Evolutionary conservation across 2,888 invertebrate species (phyloP), one percentile per base, ranked within the genome.

Genomic region (Acanthococcus lagerstroemiae): DNA sequence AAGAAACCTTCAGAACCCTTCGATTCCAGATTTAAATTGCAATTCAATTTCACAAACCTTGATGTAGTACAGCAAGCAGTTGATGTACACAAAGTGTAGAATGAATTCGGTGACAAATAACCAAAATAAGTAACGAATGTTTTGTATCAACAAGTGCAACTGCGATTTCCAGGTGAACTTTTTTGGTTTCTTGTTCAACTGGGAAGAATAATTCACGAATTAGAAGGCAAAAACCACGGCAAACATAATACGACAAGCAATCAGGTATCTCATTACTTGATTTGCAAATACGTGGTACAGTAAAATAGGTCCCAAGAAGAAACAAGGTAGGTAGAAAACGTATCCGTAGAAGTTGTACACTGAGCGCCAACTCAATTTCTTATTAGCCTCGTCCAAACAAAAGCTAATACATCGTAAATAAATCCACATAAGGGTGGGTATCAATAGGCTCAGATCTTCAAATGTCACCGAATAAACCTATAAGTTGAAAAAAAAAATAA

Each of bases 251-350:
- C 15, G 7, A 27, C 15, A 22, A 17, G 19, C n/a, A 54, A 26
- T 6, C n/a, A n/a, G n/a, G n/a, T n/a, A n/a, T n/a, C n/a, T n/a
- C 4, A 52, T 54, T 52, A 67, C 58, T 27, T 55, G 30, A 22
- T 55, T 22, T 7, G 22, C 77, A 77, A 88, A 94, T 67, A 87
- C 83, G 70, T 83, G 79, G 77, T 86, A 92, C 6, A 85, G 78
- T 71, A 93, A 81, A 65, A 93, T 80, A n/a, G 95, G 95, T 19
- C 95, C 95, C 71, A 84, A 81, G 72, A 87, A 85, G 67, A 90
- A 78, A n/a, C 86, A 80, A 21, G 95, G 95, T 61, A 91, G 79
- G 76, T 95, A 94, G 57, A 92, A 80, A 67, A 84, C 82, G 75
- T 93, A 95, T 21, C 86, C 84, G 58, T 88, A 74, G 72, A 85